Evolutionary conservation across 2,113 vertebrate species (phyloP).

Genomic region (Oncorhynchus nerka): DNA sequence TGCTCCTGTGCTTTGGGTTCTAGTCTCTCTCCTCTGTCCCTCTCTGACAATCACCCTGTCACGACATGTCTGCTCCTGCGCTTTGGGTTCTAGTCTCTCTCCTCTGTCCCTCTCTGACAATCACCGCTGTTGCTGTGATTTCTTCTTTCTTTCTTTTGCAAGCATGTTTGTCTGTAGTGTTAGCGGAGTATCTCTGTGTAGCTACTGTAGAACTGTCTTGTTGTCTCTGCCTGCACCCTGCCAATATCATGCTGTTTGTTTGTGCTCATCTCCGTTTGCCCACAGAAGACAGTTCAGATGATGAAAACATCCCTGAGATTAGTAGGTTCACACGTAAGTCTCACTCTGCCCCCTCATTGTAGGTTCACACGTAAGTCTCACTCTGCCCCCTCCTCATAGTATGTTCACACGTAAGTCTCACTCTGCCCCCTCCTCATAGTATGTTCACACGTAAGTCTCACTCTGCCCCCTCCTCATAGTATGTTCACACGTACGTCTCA

Average conservation of each 20-base stretch:
- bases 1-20: too few relatives aligned
- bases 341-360: neutral
- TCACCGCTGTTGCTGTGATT: conserved; percentile 11
- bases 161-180: conserved; percentile 3
- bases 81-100: neutral
- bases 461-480: too few relatives aligned
- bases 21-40: too few relatives aligned
- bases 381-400: too few relatives aligned
- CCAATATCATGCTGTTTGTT: conserved; percentile 60
- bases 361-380: too few relatives aligned
- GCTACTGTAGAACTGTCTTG: neutral
- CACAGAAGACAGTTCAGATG: conserved; percentile 77
- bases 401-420: too few relatives aligned
- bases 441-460: too few relatives aligned
- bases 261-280: conserved; percentile 73
- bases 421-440: too few relatives aligned
- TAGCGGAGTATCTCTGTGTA: neutral
- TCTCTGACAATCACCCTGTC: neutral
- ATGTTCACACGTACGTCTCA: too few relatives aligned
- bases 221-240: conserved; percentile 37
- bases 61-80: neutral
- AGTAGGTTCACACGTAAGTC: conserved; percentile 80
- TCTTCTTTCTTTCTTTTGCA: conserved; percentile 37
- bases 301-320: conserved; percentile 67
- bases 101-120: neutral